phyloP scores from a whole-genome alignment of 2,113 vertebrate genomes.

The Xenopus laevis region DNA sequence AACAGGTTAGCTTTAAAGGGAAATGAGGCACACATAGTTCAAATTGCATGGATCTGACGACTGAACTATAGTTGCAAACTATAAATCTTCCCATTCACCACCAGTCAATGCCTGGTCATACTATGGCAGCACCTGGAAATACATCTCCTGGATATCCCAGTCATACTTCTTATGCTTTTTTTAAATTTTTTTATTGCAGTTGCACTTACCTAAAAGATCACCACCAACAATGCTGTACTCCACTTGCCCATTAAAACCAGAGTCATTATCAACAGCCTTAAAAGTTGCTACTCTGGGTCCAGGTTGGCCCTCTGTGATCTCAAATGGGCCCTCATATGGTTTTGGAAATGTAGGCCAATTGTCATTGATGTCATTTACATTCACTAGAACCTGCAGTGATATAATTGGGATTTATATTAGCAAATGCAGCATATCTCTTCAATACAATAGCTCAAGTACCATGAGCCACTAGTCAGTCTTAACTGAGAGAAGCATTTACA shows the following conservation, averaged over 20 bases:
- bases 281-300: slow-evolving; percentile 90
- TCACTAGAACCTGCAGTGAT: slow-evolving; percentile 80
- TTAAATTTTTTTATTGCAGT: not conserved
- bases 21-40: too few relatives aligned
- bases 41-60: too few relatives aligned
- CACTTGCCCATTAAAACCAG: slow-evolving; percentile 88
- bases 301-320: slow-evolving; percentile 89
- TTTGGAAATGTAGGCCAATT: slow-evolving; percentile 85
- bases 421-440: not conserved
- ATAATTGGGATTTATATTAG: not conserved
- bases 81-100: too few relatives aligned
- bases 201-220: slow-evolving; percentile 80
- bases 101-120: too few relatives aligned
- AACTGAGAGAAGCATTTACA: too few relatives aligned
- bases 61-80: too few relatives aligned
- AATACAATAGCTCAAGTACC: too few relatives aligned
- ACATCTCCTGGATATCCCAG: too few relatives aligned
- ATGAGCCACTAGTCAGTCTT: too few relatives aligned
- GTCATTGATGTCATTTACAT: slow-evolving; percentile 92
- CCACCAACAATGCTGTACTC: slow-evolving; percentile 90
- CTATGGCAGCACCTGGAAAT: too few relatives aligned
- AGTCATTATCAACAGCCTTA: slow-evolving; percentile 82
- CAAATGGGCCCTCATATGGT: slow-evolving; percentile 85
- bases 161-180: not conserved
- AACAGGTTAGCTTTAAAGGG: too few relatives aligned